A percentile compares a stretch with the other conserved stretches of the same genome.
Evolutionary conservation across 2,113 vertebrate species (phyloP).

Genomic region (human (Homo sapiens)): GRCh38 chr1:94549001-94549500

Average conservation of each 20-base stretch:
- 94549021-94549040: not conserved
- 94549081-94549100: not conserved
- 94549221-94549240: not conserved
- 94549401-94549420: not conserved
- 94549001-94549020: slow-evolving; percentile 8
- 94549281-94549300: not conserved
- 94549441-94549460: not conserved
- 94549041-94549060: not conserved
- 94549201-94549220: not conserved
- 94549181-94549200: not conserved
- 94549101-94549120: not conserved
- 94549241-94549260: not conserved
- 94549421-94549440: not conserved
- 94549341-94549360: too few relatives aligned
- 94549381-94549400: accelerated
- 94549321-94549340: not conserved
- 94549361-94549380: accelerated
- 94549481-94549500: not conserved
- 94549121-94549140: not conserved
- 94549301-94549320: not conserved
- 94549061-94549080: not conserved
- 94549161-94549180: not conserved
- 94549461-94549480: not conserved
- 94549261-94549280: not conserved
- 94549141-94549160: slow-evolving; percentile 24